Percentiles rank a stretch among this genome's conserved stretches.
Evolutionary conservation across 2,888 invertebrate species (phyloP).

Genomic region (Oscheius sp.): DNA sequence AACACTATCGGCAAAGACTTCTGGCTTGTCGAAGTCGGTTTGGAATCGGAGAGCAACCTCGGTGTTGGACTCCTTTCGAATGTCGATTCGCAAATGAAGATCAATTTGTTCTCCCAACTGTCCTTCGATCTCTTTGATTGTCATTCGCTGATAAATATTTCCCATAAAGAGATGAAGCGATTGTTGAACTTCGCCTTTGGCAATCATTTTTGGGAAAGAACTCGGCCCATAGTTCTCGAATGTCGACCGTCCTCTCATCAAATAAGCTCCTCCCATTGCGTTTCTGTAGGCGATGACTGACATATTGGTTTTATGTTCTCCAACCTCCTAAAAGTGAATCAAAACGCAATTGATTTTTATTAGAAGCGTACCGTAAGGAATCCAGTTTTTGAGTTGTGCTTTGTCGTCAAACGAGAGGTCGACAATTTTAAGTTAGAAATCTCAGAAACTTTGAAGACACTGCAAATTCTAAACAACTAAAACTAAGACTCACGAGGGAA

Average conservation of each 20-base stretch:
- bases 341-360: background rate
- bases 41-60: conserved; percentile 44
- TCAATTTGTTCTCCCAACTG: conserved; percentile 40
- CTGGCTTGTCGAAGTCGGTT: conserved; percentile 19
- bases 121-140: conserved; percentile 37
- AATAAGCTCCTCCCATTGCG: conserved; percentile 51
- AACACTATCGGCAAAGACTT: conserved; percentile 43
- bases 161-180: conserved; percentile 32
- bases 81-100: conserved; percentile 40
- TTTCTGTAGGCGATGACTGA: conserved; percentile 18
- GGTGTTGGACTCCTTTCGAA: conserved; percentile 38
- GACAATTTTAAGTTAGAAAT: conserved; percentile 10
- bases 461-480: background rate
- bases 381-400: conserved; percentile 17
- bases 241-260: conserved; percentile 42
- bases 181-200: conserved; percentile 37
- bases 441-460: background rate
- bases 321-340: background rate
- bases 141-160: conserved; percentile 33
- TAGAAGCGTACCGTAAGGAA: background rate
- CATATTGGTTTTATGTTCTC: background rate
- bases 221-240: conserved; percentile 19
- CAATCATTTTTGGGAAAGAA: conserved; percentile 30
- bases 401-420: conserved; percentile 15
- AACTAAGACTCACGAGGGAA: conserved; percentile 18